A percentile compares a stretch with the other conserved stretches of the same genome.
Evolutionary conservation across 2,113 vertebrate species (phyloP).

Genomic region (Psophia crepitans): DNA sequence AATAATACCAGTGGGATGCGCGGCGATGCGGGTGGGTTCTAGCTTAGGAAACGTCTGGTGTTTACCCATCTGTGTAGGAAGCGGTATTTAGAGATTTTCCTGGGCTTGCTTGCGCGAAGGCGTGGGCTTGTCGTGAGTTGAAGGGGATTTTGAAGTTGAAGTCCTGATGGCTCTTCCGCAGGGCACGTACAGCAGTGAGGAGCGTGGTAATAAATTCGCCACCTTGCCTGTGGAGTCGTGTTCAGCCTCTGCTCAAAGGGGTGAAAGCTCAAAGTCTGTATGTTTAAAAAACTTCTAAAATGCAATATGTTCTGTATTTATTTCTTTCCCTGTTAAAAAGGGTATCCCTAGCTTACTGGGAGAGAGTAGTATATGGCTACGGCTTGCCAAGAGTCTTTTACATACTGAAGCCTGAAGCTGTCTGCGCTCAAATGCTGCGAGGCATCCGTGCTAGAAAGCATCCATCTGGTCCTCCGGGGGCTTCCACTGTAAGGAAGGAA

Average conservation of each 20-base stretch:
- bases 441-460: not conserved
- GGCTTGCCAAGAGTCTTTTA: not conserved
- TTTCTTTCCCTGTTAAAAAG: not conserved
- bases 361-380: not conserved
- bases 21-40: not conserved
- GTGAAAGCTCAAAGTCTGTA: not conserved
- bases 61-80: not conserved
- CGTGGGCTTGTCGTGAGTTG: not conserved
- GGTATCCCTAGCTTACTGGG: not conserved
- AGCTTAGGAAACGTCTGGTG: not conserved
- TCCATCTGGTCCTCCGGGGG: not conserved
- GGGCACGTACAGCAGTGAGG: not conserved
- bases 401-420: not conserved
- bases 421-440: not conserved
- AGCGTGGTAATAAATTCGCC: fast-evolving
- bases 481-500: not conserved
- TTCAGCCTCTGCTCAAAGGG: not conserved
- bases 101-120: too few species aligned
- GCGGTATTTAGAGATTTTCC: not conserved
- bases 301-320: too few species aligned
- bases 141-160: not conserved
- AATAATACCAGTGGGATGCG: not conserved
- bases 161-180: not conserved
- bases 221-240: not conserved
- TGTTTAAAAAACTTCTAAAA: not conserved